Percentiles rank a stretch among this genome's conserved stretches.
These are phyloP conservation scores for Platichthys flesus DNA, from an alignment of 2,113 vertebrate species.

Conservation along the genomic window DNA sequence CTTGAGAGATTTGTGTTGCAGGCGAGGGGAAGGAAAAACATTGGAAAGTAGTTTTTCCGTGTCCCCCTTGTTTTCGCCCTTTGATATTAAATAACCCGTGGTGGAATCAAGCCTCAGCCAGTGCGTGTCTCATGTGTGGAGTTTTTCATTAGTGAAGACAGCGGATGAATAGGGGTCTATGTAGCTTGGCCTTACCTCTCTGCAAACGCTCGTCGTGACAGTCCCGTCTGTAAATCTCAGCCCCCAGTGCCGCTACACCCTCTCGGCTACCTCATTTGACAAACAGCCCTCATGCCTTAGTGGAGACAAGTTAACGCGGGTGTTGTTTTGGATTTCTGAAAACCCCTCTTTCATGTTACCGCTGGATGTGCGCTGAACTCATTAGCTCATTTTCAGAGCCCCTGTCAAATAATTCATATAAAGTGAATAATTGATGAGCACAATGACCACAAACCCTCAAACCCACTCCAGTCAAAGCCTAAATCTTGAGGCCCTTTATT, in stretches of 20 bases:
- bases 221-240: conserved; percentile 75
- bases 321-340: conserved; percentile 52
- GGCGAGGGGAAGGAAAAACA: conserved; percentile 76
- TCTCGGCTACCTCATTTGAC: conserved; percentile 68
- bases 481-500: conserved; percentile 61
- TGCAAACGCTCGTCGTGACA: conserved; percentile 72
- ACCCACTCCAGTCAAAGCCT: conserved; percentile 42
- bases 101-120: conserved; percentile 71
- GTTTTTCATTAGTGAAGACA: conserved; percentile 76
- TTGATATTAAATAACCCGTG: conserved; percentile 77
- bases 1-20: conserved; percentile 70
- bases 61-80: conserved; percentile 72
- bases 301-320: conserved; percentile 64
- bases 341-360: conserved; percentile 60
- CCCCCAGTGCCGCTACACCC: conserved; percentile 52
- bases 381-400: conserved; percentile 63
- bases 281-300: conserved; percentile 64
- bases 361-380: conserved; percentile 27
- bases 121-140: conserved; percentile 72
- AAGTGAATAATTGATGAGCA: conserved; percentile 62
- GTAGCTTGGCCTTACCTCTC: conserved; percentile 72
- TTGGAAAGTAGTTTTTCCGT: conserved; percentile 76
- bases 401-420: conserved; percentile 66
- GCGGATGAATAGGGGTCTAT: conserved; percentile 79
- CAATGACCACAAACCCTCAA: conserved; percentile 57